These are phyloP conservation scores for Drosophila lini DNA, from an alignment of 1,140 invertebrate species.

Conservation along the genomic window DNA sequence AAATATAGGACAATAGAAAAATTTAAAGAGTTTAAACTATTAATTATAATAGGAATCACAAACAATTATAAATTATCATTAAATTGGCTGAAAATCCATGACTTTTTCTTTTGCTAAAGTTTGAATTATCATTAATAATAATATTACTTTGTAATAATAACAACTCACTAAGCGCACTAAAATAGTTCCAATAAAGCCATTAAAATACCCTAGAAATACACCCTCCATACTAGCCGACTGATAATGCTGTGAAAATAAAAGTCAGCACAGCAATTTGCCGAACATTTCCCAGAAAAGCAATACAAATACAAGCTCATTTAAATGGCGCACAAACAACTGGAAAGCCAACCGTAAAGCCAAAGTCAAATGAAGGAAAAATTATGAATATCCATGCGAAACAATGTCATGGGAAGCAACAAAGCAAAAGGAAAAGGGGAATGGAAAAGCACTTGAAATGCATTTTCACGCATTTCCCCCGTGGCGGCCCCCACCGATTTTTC, in stretches of 20 bases:
- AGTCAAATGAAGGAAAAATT: constrained; percentile 66
- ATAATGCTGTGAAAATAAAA: constrained; percentile 24
- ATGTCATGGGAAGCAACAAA: constrained; percentile 13
- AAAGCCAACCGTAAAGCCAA: constrained; percentile 37
- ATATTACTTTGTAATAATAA: background rate
- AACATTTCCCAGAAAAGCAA: constrained; percentile 59
- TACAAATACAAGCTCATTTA: constrained; percentile 57
- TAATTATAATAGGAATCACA: background rate
- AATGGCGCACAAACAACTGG: constrained; percentile 19
- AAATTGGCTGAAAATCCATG: background rate
- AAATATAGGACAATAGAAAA: background rate
- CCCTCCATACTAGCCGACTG: background rate
- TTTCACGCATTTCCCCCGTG: constrained; percentile 21
- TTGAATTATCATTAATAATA: background rate
- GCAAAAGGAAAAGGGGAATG: constrained; percentile 12
- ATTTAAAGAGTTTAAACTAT: background rate
- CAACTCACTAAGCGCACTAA: background rate
- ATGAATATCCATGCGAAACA: constrained; percentile 32
- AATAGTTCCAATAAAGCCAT: background rate
- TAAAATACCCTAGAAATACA: background rate
- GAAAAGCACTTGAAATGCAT: constrained; percentile 49
- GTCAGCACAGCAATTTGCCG: constrained; percentile 16
- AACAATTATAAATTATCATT: background rate
- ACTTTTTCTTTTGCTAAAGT: background rate
- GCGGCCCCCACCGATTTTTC: background rate